Evolutionary conservation across 1,140 invertebrate species (phyloP), one percentile per base, ranked within the genome.

Genomic region (Caenorhabditis remanei): DNA sequence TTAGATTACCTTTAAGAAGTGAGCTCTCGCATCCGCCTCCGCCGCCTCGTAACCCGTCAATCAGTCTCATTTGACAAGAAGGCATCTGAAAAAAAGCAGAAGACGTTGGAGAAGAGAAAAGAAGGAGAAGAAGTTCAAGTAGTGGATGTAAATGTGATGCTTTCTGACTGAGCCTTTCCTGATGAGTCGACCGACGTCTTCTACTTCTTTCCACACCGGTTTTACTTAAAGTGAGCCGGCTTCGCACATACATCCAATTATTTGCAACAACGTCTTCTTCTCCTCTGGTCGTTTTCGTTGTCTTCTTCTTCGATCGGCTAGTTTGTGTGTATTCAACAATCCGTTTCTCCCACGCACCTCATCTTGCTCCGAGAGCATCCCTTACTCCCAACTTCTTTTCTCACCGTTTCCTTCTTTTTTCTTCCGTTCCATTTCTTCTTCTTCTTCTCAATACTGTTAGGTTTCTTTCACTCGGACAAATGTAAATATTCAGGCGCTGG

Each of bases 21-120:
- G 19, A 67, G 53, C 58, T 41, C 65, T 32, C 50, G 41, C 32
- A n/a, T 43, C 53, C 63, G 65, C 40, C 63, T 48, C 67, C 79
- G 67, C 43, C 67, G 67, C n/a, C 85, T 71, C 85, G 79, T 79
- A 79, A 82, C 71, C 71, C 46, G 71, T 79, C 71, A 79, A 79
- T 79, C 71, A 79, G 71, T 50, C 46, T 50, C 71, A 79, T 79
- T 79, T 79, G 71, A 79, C 71, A 79, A 50, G 71, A 79, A 79
- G 71, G 71, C 71, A 50, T 79, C 71, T 79, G 71, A 79, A 79
- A 79, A 75, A 43, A 79, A 24, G 14, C n/a, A 48, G 46, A 41
- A 19, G 46, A 32, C 9, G 71, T 43, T 79, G 71, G 32, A n/a
- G 41, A 13, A n/a, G 11, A 46, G 13, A n/a, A 14, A 4, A 8